Evolutionary conservation across 2,888 invertebrate species (phyloP), one percentile per base, ranked within the genome.

Genomic region (Hermaeophaga mercurialis): DNA sequence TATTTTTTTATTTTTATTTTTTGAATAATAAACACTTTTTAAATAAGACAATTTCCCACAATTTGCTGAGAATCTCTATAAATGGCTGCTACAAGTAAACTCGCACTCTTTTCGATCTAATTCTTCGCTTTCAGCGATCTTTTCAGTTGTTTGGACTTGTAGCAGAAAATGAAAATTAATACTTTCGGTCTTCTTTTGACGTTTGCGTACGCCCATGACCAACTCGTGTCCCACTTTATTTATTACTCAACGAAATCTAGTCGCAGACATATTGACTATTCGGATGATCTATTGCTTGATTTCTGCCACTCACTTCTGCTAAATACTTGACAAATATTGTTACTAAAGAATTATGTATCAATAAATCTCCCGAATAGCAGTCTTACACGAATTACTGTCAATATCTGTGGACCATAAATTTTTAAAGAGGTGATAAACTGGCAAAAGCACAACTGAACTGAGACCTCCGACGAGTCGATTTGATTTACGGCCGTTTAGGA

Each of bases 311-410:
- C 73, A 71, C 70, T 52, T 39, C 34, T 34, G 67, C 66, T 71
- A 73, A 73, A 71, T 69, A 73, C 72, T 72, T 73, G 74, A 75
- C 75, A 75, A 76, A 76, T 76, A 75, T 76, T 75, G 73, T 73
- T 73, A 70, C 66, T 71, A 70, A 73, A 76, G 75, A 77, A 75
- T 75, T 75, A 76, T 75, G 74, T 74, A 73, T 73, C 75, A 72
- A 77, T 77, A 77, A 77, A 77, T 77, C 77, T 75, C 69, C 60
- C 68, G 73, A 70, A 73, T 74, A 70, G 72, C 67, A 70, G 72
- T 72, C 73, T 72, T 72, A 70, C 71, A 74, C 72, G 73, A 73
- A 74, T 75, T 75, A 73, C 71, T 74, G 75, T 75, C 75, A 75
- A 73, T 74, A 71, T 73, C 69, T 72, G 66, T 63, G 65, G 66